Base-by-base conservation (phyloP, 1,140 invertebrate genomes). In the Chelonus insularis region DNA sequence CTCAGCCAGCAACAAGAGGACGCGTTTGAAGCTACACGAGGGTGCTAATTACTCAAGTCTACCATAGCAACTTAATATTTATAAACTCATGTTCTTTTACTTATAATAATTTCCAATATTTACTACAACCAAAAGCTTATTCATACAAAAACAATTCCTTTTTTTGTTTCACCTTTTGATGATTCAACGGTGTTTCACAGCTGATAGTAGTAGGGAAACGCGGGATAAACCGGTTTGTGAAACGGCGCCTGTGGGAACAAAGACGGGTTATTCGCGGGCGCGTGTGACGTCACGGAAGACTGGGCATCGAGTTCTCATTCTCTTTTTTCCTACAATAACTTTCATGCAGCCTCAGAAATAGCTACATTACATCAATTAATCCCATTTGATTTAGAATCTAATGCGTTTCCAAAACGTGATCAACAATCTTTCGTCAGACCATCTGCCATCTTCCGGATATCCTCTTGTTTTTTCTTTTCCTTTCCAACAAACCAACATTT, bases 241-340 rank as follows among this genome's bases (percentile, higher is more conserved):
- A 71, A 71, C 68, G 72, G 70, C 70, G 62, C 63, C 61, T 71
- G 69, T 74, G 72, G 67, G 76, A 77, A 79, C 77, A 79, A 79
- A 79, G 75, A 79, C 76, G 64, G 74, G 77, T 77, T 77, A 72
- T 72, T 69, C 39, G 59, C 51, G 51, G 50, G 18, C 51, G 41
- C 23, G 23, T 61, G 65, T 79, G 75, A 79, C 77, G 75, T 78
- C 76, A 78, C 67, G 23, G 7, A 55, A 47, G 16, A 39, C 20
- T 29, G 23, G 12, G 29, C 29, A 16, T 7, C 20, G 21, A 54
- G 16, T 61, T 61, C 29, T 61, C 39, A 37, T 43, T 39, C 11
- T 5, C 18, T 20, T 60, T 23, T 51, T 21, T n/a, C 18, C 45
- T 21, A 23, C 18, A 37, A 37, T 3, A n/a, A n/a, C 36, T 37